phyloP scores from a whole-genome alignment of 2,113 vertebrate species.

The Vulpes lagopus region DNA sequence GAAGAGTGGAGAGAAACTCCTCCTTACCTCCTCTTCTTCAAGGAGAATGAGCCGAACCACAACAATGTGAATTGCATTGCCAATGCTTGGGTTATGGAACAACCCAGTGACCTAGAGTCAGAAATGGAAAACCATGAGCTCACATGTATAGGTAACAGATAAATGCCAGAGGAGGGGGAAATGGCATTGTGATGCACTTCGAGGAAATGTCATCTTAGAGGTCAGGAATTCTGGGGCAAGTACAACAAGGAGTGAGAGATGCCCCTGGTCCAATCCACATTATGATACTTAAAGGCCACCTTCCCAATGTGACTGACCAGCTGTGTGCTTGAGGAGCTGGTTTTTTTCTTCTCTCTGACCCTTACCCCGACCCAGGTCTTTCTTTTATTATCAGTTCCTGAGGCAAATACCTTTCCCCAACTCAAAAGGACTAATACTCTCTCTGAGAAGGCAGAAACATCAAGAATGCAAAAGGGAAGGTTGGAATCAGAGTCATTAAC shows the following conservation, averaged over 20 bases:
- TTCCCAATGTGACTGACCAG: not conserved
- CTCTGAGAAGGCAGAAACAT: not conserved
- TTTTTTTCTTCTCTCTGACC: not conserved
- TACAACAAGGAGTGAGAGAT: not conserved
- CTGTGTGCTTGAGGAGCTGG: not conserved
- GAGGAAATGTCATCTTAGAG: not conserved
- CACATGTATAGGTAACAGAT: not conserved
- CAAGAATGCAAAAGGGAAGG: not conserved
- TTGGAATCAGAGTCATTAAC: not conserved
- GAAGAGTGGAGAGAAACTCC: not conserved
- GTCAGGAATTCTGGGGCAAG: not conserved
- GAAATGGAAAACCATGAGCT: slow-evolving; percentile 75
- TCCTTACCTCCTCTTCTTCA: slow-evolving; percentile 96
- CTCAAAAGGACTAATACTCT: not conserved
- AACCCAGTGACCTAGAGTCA: slow-evolving; percentile 94
- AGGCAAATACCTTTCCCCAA: not conserved
- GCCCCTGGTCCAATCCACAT: not conserved
- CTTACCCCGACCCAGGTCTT: not conserved
- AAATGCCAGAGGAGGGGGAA: not conserved
- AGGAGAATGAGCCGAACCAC: slow-evolving; percentile 96
- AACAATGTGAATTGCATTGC: slow-evolving; percentile 97
- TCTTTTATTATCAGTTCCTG: not conserved
- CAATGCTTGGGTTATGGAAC: slow-evolving; percentile 97
- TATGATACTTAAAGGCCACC: not conserved
- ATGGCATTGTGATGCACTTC: not conserved